Percentiles rank a stretch among this genome's conserved stretches.
Evolutionary conservation across 1,140 invertebrate species (phyloP).

Genomic region (Cydia strobilella): DNA sequence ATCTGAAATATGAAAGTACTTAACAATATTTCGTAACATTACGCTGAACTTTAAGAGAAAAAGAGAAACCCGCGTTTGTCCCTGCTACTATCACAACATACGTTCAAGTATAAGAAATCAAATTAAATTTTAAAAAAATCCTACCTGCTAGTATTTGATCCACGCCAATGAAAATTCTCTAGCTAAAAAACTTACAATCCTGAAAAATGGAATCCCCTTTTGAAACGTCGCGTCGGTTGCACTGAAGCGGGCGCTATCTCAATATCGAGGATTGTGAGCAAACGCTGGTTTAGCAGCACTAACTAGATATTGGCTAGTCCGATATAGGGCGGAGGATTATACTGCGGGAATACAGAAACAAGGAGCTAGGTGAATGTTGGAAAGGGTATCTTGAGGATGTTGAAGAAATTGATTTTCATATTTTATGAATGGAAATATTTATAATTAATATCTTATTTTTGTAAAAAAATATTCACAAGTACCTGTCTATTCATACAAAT

Average conservation of each 20-base stretch:
- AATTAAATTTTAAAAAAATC: background rate
- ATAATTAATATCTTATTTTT: no score
- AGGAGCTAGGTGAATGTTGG: background rate
- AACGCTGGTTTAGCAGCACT: constrained; percentile 61
- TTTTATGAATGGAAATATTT: no score
- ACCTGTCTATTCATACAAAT: no score
- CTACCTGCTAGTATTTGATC: background rate
- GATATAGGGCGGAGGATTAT: constrained; percentile 65
- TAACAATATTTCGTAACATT: no score
- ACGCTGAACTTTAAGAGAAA: no score
- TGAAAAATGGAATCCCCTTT: constrained; percentile 17
- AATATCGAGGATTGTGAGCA: constrained; percentile 56
- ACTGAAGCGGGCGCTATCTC: constrained; percentile 40
- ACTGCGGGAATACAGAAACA: constrained; percentile 43
- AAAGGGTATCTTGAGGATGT: background rate
- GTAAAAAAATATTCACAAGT: no score
- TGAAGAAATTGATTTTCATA: no score
- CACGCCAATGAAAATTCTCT: background rate
- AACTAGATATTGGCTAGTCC: constrained; percentile 70
- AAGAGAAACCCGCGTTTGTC: no score
- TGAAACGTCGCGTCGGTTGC: constrained; percentile 30
- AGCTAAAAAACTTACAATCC: constrained; percentile 8
- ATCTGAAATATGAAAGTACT: no score
- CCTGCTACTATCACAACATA: background rate
- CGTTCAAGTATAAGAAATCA: background rate